Base-by-base conservation (phyloP, 2,888 invertebrate genomes). In the Caenorhabditis sinica region DNA sequence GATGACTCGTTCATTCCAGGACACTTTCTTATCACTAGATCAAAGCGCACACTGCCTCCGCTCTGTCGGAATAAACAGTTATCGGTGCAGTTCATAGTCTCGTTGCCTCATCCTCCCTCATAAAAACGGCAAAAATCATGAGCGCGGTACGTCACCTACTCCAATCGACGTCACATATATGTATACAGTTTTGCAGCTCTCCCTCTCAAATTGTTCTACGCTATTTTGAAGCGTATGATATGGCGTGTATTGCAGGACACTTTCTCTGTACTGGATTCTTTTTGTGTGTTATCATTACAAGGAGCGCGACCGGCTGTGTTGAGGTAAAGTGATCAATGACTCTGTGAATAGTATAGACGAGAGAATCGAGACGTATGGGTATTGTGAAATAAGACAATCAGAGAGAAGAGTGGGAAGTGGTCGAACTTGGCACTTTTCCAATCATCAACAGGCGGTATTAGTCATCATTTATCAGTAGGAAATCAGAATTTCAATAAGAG, bases 181-280 rank as follows among this genome's bases (percentile, higher is more conserved):
- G 23, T 56, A n/a, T n/a, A 28, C 56, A 53, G 23, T 56, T 69
- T 69, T 69, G 69, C 69, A 69, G 40, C 69, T 69, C 68, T 53
- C 36, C 23, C 13, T 45, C 66, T 66, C 66, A 51, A 36, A 28
- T 8, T 69, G 69, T 69, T 69, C 40, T 23, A 40, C 69, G 11
- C 56, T 69, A 56, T 56, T 69, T 69, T 23, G 56, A 56, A 69
- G 25, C 11, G 51, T 68, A 33, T 68, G 68, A 68, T 68, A 53
- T n/a, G 20, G 49, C 20, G 49, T 20, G n/a, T 49, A 15, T 45
- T 53, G 53, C 25, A n/a, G 36, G 36, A 36, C 56, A 69, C 40
- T 36, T 33, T 49, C 30, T 20, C 36, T 56, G 25, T 15, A 40
- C 56, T 56, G 20, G 20, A n/a, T n/a, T 20, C 2, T 56, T 56